Percentiles rank a stretch among this genome's conserved stretches.
Evolutionary conservation across 37 sponge, comb jelly and placozoan species (phyloP).

Genomic region (Beroe forskalii): DNA sequence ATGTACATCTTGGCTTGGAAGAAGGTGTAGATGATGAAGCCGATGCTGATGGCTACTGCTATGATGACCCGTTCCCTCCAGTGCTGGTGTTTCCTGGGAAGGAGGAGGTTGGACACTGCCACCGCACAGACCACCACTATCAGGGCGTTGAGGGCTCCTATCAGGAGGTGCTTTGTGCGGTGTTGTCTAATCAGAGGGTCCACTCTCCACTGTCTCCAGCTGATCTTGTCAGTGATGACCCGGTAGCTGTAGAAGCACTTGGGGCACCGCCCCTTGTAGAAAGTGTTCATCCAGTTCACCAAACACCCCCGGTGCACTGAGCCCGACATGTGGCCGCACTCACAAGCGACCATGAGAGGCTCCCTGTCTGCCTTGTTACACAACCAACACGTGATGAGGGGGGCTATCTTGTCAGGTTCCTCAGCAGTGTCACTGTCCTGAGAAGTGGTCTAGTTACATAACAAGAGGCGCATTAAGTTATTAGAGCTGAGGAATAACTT

Average conservation of each 20-base stretch:
- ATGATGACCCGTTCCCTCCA: neutral
- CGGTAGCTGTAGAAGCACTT: neutral
- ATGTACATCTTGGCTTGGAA: constrained; percentile 5
- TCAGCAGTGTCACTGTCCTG: neutral
- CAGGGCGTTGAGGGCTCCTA: neutral
- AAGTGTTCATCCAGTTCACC: constrained; percentile 33
- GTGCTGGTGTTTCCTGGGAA: neutral
- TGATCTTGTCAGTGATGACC: neutral
- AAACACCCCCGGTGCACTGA: neutral
- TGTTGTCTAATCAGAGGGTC: neutral
- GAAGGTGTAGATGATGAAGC: neutral
- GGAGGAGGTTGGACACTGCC: neutral
- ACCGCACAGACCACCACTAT: neutral
- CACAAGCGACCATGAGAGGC: neutral
- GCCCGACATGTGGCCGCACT: neutral
- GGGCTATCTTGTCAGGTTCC: neutral
- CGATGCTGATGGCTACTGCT: neutral
- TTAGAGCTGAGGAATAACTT: too few relatives aligned
- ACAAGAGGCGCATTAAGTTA: too few relatives aligned
- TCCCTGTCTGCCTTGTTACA: neutral
- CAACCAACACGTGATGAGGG: neutral
- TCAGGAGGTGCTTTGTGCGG: neutral
- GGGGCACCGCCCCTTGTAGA: constrained; percentile 29
- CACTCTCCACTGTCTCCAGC: constrained; percentile 12
- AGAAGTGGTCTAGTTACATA: too few relatives aligned